These are phyloP conservation scores for Liolophura sinensis DNA, from an alignment of 1,140 invertebrate genomes.

Conservation along the genomic window DNA sequence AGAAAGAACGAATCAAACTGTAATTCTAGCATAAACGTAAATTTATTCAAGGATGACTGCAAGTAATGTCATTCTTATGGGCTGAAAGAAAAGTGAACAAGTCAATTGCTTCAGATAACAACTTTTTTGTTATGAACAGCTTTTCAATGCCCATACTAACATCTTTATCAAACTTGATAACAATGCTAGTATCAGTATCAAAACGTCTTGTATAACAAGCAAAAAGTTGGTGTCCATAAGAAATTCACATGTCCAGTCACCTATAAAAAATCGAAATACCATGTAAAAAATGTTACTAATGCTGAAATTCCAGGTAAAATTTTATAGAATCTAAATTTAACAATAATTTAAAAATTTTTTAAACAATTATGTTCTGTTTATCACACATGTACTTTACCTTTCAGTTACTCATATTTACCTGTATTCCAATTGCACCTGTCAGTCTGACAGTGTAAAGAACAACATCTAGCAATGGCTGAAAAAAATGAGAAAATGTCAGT, in stretches of 20 bases:
- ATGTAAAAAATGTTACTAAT: not conserved
- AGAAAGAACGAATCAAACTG: conserved; percentile 45
- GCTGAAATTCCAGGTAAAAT: not conserved
- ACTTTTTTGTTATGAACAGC: no score
- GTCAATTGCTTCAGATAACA: not conserved
- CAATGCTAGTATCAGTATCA: no score
- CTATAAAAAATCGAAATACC: no score
- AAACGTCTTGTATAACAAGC: no score
- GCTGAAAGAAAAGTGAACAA: not conserved
- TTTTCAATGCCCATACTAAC: no score
- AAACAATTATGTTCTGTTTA: no score
- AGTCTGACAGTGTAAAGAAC: conserved; percentile 90
- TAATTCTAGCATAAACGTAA: no score
- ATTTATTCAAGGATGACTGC: not conserved
- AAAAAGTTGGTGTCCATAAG: no score
- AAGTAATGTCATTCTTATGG: not conserved
- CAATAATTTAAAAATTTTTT: not conserved
- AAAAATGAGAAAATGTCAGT: conserved; percentile 16
- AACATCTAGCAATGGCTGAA: conserved; percentile 86
- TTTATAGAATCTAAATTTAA: not conserved
- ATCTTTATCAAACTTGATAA: no score
- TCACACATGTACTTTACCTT: not conserved
- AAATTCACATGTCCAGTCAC: no score
- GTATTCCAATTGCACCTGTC: conserved; percentile 79
- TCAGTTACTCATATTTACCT: conserved; percentile 61